A percentile compares a stretch with the other conserved stretches of the same genome.
Conservation (phyloP, 92 coral and sea anemone species). For the Palythoa grandiflora region DNA sequence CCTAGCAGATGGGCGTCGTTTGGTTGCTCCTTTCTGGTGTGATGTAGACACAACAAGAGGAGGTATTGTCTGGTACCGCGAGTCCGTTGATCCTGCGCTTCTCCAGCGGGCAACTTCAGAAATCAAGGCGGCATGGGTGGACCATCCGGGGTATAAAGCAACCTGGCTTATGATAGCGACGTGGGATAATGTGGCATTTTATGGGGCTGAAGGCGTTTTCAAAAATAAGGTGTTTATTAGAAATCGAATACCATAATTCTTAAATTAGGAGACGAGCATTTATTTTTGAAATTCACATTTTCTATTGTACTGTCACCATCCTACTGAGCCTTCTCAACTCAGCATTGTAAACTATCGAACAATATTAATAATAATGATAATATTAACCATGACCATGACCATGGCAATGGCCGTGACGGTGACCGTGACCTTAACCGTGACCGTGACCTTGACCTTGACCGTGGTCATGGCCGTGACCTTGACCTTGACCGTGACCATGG, state of each 20-base stretch:
- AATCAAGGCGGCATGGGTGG: slow-evolving; percentile 45
- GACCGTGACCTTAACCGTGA: too few relatives aligned
- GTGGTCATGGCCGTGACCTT: too few relatives aligned
- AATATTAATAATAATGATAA: too few relatives aligned
- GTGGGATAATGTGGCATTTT: slow-evolving; percentile 49
- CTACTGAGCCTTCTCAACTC: too few relatives aligned
- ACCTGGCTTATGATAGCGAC: slow-evolving; percentile 53
- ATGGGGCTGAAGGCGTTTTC: neutral
- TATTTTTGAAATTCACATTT: neutral
- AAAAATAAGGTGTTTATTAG: neutral
- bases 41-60: slow-evolving; percentile 58
- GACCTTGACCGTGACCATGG: too few relatives aligned
- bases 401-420: too few relatives aligned
- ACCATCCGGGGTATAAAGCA: slow-evolving; percentile 42
- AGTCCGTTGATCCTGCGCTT: slow-evolving; percentile 31
- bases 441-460: too few relatives aligned
- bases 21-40: slow-evolving; percentile 63
- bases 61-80: slow-evolving; percentile 53
- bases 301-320: too few relatives aligned
- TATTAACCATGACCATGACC: too few relatives aligned
- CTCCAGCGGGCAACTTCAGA: slow-evolving; percentile 38
- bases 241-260: neutral
- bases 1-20: slow-evolving; percentile 29
- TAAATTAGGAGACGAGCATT: neutral
- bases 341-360: too few relatives aligned